These are phyloP conservation scores for Syngnathoides biaculeatus DNA, from an alignment of 2,113 vertebrate species.

Conservation along the genomic window DNA sequence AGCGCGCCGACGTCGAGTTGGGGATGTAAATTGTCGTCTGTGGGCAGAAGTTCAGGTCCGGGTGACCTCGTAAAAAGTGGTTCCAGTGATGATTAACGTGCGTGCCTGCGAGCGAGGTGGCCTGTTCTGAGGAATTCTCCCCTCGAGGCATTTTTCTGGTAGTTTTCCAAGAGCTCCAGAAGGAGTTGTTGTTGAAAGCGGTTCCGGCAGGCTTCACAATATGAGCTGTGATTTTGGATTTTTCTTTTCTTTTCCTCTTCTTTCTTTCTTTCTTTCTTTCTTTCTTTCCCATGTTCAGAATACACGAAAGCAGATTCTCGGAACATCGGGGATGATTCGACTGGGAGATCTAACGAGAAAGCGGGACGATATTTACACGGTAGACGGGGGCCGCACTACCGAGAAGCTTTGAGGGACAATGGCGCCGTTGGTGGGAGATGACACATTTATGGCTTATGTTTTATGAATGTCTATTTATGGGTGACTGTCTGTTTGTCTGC, in stretches of 20 bases:
- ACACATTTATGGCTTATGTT: not conserved
- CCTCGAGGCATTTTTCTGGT: not conserved
- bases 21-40: not conserved
- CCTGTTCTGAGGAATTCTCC: slow-evolving; percentile 4
- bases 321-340: slow-evolving; percentile 5
- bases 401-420: slow-evolving; percentile 19
- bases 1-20: too few species aligned
- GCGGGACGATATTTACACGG: slow-evolving; percentile 1
- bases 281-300: not conserved
- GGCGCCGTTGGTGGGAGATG: not conserved
- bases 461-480: not conserved
- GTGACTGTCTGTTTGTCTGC: not conserved
- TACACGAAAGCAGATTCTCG: slow-evolving; percentile 1
- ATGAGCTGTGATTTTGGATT: not conserved
- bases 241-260: too few species aligned
- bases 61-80: not conserved
- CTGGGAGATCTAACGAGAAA: slow-evolving; percentile 9
- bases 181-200: slow-evolving; percentile 1
- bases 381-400: slow-evolving; percentile 8
- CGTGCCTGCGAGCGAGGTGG: too few species aligned
- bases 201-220: not conserved
- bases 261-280: too few species aligned
- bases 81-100: not conserved
- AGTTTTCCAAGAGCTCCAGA: not conserved
- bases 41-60: not conserved